A percentile compares a stretch with the other conserved stretches of the same genome.
Evolutionary conservation across 2,888 invertebrate species (phyloP).

Genomic region (Pyrocoelia pectoralis): DNA sequence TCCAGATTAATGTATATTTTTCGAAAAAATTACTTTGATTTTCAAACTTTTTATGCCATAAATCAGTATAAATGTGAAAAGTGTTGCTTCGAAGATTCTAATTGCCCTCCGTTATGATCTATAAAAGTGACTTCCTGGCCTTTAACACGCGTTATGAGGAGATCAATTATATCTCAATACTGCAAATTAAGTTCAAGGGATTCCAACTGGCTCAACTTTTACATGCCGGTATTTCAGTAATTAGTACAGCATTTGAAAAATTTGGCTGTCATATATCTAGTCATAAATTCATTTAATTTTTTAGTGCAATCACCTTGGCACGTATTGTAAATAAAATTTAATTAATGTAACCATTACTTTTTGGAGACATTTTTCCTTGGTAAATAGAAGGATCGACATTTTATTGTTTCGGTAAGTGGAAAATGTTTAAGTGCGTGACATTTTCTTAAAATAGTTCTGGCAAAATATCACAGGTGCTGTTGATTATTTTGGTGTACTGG

Average conservation of each 20-base stretch:
- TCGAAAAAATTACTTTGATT: background rate
- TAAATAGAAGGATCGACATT: background rate
- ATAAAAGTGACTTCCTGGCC: background rate
- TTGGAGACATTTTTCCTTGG: background rate
- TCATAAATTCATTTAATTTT: conserved; percentile 1
- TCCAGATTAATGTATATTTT: background rate
- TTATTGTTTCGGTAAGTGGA: background rate
- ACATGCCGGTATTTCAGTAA: background rate
- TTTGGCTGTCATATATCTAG: background rate
- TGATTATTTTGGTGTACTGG: conserved; percentile 35
- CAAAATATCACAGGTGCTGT: conserved; percentile 35
- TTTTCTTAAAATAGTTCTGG: conserved; percentile 24
- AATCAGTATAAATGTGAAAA: background rate
- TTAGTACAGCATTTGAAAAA: background rate
- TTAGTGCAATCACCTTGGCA: conserved; percentile 6
- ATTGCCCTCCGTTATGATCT: background rate
- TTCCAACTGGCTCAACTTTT: background rate
- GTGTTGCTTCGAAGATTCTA: conserved; percentile 1
- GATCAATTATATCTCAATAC: background rate
- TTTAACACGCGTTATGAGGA: background rate
- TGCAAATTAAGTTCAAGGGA: background rate
- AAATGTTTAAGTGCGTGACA: conserved; percentile 9
- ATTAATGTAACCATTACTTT: background rate
- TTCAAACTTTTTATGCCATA: background rate
- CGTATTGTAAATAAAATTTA: conserved; percentile 10